Base-by-base conservation (phyloP, 2,888 invertebrate species). In the Drosophila niveifrons region DNA sequence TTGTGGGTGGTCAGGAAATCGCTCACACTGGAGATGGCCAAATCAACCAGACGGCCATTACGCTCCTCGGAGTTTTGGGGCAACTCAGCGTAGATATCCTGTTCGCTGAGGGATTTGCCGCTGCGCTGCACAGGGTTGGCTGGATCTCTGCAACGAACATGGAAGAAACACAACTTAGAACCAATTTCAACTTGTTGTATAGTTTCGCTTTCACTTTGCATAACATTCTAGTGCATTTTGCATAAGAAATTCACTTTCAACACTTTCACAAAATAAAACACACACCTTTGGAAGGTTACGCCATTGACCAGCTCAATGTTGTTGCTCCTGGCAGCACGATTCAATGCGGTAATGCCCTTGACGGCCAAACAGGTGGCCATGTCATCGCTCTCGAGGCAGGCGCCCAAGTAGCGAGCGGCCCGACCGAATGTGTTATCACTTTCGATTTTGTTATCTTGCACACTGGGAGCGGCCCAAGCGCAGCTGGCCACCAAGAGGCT, bases 1-100 rank as follows among this genome's bases (percentile, higher is more conserved):
- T 94, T 94, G 91, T 95, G 94, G 23, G 93, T 94, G 80, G 93
- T 93, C 67, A 95, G 90, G 90, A 95, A 94, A 28, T 94, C 93
- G 50, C 93, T 85, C 23, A 93, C 93, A 9, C 94, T 93, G 68
- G 94, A 93, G 69, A 94, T 91, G 58, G 95, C 91, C 92, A 95
- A 92, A 65, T 93, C 94, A 41, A 93, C 82, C n/a, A 95, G 90
- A 63, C 93, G 93, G 50, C 94, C 90, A 17, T 93, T 92, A 69
- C 93, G 93, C 57, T 94, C 94, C n/a, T 93, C 91, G 0, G 92
- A 88, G 48, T 94, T 93, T 48, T 91, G 89, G 3, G 94, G 94
- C 47, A 95, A 90, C 51, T 93, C 92, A 58, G 93, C 92, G 80
- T 93, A 91, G 46, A 94, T 89, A 81, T 94, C 94, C 78, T 90